Base-by-base conservation (phyloP, 92 coral and sea anemone species). In the Blastomussa wellsi region DNA sequence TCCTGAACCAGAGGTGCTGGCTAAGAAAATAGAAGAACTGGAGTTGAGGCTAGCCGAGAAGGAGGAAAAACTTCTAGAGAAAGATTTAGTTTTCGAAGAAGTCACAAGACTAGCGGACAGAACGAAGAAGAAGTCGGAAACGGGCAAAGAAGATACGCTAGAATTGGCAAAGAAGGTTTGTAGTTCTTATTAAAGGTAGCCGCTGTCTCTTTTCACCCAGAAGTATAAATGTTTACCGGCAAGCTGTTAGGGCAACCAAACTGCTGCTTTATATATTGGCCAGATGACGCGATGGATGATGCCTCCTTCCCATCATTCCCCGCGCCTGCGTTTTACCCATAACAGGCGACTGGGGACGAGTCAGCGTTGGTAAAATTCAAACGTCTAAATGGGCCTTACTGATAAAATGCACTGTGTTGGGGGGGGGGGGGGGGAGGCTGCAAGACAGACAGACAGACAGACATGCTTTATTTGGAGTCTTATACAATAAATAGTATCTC, bases 81-180 rank as follows among this genome's bases (percentile, higher is more conserved):
- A 97, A 69, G 99, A 95, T 82, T 90, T 97, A 81, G 95, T 97
- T 42, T 91, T 79, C 82, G 99, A 97, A 85, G 99, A 97, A 75
- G 99, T 97, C n/a, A 97, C 92, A 35, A 90, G 99, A 69, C 91
- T 97, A 74, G 94, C 99, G 62, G 99, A 97, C 86, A 90, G 99
- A 83, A 95, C 99, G 14, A 97, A 97, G 88, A 92, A 88, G 59
- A 97, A 93, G 69, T 95, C 99, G 28, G 99, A 97, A 52, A 91
- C 97, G 24, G 99, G 99, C 62, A 97, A 97, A 79, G 95, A 91
- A 72, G 99, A 97, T 76, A 97, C 99, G 7, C 86, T 97, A 33
- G 96, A 88, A 74, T 92, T 97, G 2, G 99, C 99, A 28, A 97
- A 97, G 70, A 97, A 97, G 98, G 99, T 93, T 28, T 44, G 89